Evolutionary conservation across 2,797 vertebrate genomes (phyloP).

Genomic region (Clamator glandarius): DNA sequence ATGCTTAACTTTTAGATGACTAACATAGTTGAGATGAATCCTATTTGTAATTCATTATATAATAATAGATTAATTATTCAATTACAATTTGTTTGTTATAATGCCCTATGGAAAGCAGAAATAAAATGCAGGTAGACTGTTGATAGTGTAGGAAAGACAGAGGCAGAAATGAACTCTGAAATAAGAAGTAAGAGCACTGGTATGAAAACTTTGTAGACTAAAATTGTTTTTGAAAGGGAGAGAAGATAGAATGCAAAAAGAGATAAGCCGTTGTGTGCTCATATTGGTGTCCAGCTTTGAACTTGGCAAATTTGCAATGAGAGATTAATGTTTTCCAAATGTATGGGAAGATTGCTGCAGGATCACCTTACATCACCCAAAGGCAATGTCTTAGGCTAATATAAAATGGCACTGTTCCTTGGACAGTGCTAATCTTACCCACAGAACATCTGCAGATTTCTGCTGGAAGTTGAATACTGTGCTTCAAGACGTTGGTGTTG

Average conservation of each 20-base stretch:
- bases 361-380: background rate
- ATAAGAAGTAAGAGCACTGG: background rate
- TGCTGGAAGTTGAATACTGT: background rate
- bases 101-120: background rate
- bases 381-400: background rate
- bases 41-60: background rate
- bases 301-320: background rate
- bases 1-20: background rate
- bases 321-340: slow-evolving; percentile 3
- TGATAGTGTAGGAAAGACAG: background rate
- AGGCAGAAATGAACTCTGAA: background rate
- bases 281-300: background rate
- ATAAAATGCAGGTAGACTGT: background rate
- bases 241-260: background rate
- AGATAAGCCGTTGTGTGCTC: background rate
- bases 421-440: background rate
- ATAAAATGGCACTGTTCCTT: background rate
- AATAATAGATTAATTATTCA: background rate
- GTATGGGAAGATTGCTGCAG: background rate
- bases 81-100: background rate
- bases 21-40: background rate
- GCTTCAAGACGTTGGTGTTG: background rate
- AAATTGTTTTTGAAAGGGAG: background rate
- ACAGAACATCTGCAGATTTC: slow-evolving; percentile 15
- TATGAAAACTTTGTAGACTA: background rate